These are phyloP conservation scores for Holothuria glaberrima DNA, from an alignment of 35 echinoderm and acorn worm genomes.

Conservation along the genomic window DNA sequence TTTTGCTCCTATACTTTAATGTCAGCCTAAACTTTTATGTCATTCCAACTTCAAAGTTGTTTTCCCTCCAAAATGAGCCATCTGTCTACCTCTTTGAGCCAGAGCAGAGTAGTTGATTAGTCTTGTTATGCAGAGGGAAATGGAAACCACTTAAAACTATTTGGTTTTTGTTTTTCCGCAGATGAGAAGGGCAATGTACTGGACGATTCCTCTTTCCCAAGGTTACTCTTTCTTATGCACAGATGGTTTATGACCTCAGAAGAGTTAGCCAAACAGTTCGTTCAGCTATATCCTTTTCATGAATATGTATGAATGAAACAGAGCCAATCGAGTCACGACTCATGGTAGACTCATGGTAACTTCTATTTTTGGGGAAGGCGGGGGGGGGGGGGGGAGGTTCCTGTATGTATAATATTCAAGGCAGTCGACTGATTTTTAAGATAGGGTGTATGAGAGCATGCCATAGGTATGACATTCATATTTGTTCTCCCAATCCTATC, in stretches of 20 bases:
- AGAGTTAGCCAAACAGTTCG: slow-evolving; percentile 86
- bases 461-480: too few relatives aligned
- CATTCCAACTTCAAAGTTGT: neutral
- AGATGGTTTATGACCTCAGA: slow-evolving; percentile 97
- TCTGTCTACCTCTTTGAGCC: neutral
- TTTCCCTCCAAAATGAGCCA: neutral
- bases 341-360: too few relatives aligned
- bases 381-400: too few relatives aligned
- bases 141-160: neutral
- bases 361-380: too few relatives aligned
- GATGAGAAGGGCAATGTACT: slow-evolving; percentile 92
- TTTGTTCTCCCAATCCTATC: too few relatives aligned
- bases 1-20: too few relatives aligned
- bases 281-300: slow-evolving; percentile 95
- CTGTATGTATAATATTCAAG: too few relatives aligned
- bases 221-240: slow-evolving; percentile 96
- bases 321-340: too few relatives aligned
- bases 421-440: too few relatives aligned
- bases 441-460: too few relatives aligned
- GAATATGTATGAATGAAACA: neutral
- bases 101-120: neutral
- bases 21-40: neutral
- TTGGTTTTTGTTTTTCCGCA: slow-evolving; percentile 65
- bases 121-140: too few relatives aligned
- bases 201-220: slow-evolving; percentile 82